These are phyloP conservation scores for Diadema setosum DNA, from an alignment of 35 echinoderm and acorn worm species.

Conservation along the genomic window DNA sequence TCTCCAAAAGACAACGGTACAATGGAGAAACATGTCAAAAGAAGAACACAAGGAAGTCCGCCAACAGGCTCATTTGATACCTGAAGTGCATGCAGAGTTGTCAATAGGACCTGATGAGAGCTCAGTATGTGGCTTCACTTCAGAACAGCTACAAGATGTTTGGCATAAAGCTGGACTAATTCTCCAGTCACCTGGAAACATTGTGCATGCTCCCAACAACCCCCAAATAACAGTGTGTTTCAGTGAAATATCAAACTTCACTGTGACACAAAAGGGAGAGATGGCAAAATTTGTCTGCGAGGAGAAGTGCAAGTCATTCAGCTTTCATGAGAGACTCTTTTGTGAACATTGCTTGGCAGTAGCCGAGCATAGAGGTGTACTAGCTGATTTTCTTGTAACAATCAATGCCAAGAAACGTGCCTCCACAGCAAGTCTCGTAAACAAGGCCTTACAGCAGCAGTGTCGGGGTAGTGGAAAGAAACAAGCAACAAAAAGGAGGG, in stretches of 20 bases:
- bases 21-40: no score
- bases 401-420: conserved; percentile 17
- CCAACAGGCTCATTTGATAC: background rate
- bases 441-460: no score
- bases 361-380: conserved; percentile 9
- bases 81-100: conserved; percentile 8
- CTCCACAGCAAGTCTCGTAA: no score
- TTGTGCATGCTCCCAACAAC: conserved; percentile 22
- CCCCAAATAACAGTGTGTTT: background rate
- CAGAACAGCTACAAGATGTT: conserved; percentile 6
- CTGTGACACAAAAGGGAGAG: conserved; percentile 2
- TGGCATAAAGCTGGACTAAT: conserved; percentile 10
- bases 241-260: conserved; percentile 14
- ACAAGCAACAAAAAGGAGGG: no score
- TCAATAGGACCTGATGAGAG: conserved; percentile 5
- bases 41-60: no score
- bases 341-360: conserved; percentile 13
- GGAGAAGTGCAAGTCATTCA: conserved; percentile 9
- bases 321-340: background rate
- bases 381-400: background rate
- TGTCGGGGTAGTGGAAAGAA: no score
- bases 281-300: conserved; percentile 22
- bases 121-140: conserved; percentile 25
- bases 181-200: conserved; percentile 15
- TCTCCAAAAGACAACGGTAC: background rate